Evolutionary conservation across 2,797 vertebrate species (phyloP).

Genomic region (Microctenopoma steveboyesi): DNA sequence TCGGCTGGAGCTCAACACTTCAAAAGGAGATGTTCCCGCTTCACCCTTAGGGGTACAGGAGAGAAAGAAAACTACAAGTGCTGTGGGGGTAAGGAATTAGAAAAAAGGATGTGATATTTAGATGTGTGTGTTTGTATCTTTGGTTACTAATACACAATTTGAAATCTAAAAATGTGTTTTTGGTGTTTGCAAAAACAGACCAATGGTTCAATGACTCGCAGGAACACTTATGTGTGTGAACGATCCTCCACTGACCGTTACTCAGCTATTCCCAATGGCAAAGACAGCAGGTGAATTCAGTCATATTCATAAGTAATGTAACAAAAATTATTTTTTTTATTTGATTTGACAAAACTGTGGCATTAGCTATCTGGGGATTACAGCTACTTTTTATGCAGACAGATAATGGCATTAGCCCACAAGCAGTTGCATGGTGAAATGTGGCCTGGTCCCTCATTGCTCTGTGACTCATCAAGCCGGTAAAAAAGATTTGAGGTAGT

Average conservation of each 20-base stretch:
- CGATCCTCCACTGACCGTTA: slow-evolving; percentile 90
- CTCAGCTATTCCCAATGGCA: slow-evolving; percentile 93
- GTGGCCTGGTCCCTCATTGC: too few relatives aligned
- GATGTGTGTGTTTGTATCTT: neutral
- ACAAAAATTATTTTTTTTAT: too few relatives aligned
- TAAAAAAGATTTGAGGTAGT: too few relatives aligned
- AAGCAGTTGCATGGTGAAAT: too few relatives aligned
- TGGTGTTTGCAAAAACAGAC: slow-evolving; percentile 63
- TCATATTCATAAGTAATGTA: neutral
- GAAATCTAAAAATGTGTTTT: neutral
- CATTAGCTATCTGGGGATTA: too few relatives aligned
- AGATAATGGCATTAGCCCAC: neutral
- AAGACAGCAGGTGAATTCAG: slow-evolving; percentile 91
- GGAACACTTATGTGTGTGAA: slow-evolving; percentile 95
- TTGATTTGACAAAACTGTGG: too few relatives aligned
- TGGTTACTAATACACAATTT: neutral
- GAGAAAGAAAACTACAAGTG: slow-evolving; percentile 89
- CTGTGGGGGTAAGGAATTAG: slow-evolving; percentile 86
- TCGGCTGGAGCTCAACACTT: slow-evolving; percentile 89
- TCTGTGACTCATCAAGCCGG: too few relatives aligned
- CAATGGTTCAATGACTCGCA: slow-evolving; percentile 91
- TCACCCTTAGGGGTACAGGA: slow-evolving; percentile 92
- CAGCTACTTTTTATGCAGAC: too few relatives aligned
- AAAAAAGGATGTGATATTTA: neutral
- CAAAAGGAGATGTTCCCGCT: slow-evolving; percentile 91